phyloP scores from a whole-genome alignment of 2,888 invertebrate genomes.

The Amorpha juglandis region DNA sequence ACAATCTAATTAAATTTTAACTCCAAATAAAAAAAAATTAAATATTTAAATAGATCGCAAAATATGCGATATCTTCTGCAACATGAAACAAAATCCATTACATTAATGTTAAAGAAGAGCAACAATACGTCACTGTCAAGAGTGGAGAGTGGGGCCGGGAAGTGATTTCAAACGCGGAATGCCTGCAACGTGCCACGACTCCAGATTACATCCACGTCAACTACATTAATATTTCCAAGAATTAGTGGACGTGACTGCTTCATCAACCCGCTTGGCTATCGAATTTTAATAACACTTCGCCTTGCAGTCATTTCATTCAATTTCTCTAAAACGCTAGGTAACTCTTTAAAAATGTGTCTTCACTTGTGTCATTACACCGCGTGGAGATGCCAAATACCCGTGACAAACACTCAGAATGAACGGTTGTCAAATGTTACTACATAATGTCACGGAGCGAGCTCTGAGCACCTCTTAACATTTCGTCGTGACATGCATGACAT shows the following conservation, averaged over 20 bases:
- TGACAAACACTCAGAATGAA: too few species aligned
- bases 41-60: conserved; percentile 61
- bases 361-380: too few species aligned
- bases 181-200: conserved; percentile 76
- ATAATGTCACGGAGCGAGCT: too few species aligned
- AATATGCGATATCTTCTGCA: conserved; percentile 72
- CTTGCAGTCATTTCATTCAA: conserved; percentile 33
- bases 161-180: conserved; percentile 81
- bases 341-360: neutral
- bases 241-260: conserved; percentile 67
- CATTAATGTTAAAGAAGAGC: conserved; percentile 79
- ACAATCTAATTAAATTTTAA: neutral
- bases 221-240: conserved; percentile 75
- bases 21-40: conserved; percentile 46
- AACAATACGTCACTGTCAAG: conserved; percentile 81
- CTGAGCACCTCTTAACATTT: too few species aligned
- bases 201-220: conserved; percentile 62
- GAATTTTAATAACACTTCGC: conserved; percentile 41
- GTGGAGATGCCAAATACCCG: too few species aligned
- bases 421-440: too few species aligned
- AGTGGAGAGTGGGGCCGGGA: conserved; percentile 68
- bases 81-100: conserved; percentile 81
- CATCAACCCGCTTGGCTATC: conserved; percentile 49
- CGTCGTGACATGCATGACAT: too few species aligned
- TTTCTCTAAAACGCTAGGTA: conserved; percentile 16